phyloP scores from a whole-genome alignment of 2,113 vertebrate genomes.

The Mesocricetus auratus region DNA sequence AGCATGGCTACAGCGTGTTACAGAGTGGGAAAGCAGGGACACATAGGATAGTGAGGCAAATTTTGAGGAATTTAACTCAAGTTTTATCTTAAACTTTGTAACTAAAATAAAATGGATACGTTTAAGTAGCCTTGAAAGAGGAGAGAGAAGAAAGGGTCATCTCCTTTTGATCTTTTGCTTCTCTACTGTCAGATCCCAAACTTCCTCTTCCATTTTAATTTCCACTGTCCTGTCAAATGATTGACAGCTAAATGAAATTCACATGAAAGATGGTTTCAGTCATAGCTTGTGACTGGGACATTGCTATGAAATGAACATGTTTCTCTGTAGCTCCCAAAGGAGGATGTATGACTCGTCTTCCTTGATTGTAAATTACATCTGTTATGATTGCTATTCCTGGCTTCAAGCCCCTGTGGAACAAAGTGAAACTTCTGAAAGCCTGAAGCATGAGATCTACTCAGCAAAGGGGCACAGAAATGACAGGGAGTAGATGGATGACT shows the following conservation, averaged over 20 bases:
- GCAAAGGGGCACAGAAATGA: background rate
- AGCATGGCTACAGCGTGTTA: background rate
- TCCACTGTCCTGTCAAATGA: background rate
- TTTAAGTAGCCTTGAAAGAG: background rate
- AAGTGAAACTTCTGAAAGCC: background rate
- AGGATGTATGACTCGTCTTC: background rate
- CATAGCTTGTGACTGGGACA: background rate
- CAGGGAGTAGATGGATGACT: background rate
- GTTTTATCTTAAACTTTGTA: background rate
- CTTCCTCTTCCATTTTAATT: slow-evolving; percentile 7
- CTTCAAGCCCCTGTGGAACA: background rate
- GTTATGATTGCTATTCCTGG: background rate
- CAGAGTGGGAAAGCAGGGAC: background rate
- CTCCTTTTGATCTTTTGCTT: slow-evolving; percentile 28
- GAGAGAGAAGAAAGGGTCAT: slow-evolving; percentile 21
- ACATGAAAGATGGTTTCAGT: slow-evolving; percentile 53
- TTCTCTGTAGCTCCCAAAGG: background rate
- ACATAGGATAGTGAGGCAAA: background rate
- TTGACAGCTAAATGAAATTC: slow-evolving; percentile 69
- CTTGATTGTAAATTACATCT: background rate
- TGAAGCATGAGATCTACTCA: background rate
- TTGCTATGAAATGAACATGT: background rate
- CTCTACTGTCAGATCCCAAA: background rate
- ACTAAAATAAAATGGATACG: slow-evolving; percentile 19
- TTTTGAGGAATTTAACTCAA: slow-evolving; percentile 7